phyloP scores from a whole-genome alignment of 2,113 vertebrate genomes.

The Chloebia gouldiae region DNA sequence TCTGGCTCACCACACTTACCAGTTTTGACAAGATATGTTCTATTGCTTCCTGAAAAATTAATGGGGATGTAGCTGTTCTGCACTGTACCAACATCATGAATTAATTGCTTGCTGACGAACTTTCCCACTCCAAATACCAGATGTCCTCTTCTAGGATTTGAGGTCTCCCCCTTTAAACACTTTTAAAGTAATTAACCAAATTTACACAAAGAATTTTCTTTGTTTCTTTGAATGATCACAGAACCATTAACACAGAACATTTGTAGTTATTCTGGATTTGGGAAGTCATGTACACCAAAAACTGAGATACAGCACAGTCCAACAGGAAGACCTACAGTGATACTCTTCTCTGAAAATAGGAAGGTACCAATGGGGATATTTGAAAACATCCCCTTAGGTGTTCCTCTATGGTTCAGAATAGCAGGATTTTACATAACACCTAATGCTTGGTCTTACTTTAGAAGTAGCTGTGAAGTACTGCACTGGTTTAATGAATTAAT shows the following conservation, averaged over 20 bases:
- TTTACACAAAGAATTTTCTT: not conserved
- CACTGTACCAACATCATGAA: not conserved
- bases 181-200: not conserved
- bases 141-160: not conserved
- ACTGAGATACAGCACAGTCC: not conserved
- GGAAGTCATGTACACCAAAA: not conserved
- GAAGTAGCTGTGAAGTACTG: not conserved
- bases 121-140: not conserved
- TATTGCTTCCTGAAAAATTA: not conserved
- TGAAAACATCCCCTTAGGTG: not conserved
- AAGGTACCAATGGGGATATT: not conserved
- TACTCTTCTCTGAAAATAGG: not conserved
- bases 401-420: not conserved
- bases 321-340: accelerated
- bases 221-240: not conserved
- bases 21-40: not conserved
- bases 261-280: not conserved
- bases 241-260: not conserved
- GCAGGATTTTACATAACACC: not conserved
- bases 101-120: not conserved
- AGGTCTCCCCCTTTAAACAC: not conserved
- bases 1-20: not conserved
- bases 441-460: not conserved
- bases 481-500: not conserved
- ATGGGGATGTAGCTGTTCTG: not conserved